Evolutionary conservation across 2,888 invertebrate genomes (phyloP), one percentile per base, ranked within the genome.

Genomic region (Xestia rhomboidea): DNA sequence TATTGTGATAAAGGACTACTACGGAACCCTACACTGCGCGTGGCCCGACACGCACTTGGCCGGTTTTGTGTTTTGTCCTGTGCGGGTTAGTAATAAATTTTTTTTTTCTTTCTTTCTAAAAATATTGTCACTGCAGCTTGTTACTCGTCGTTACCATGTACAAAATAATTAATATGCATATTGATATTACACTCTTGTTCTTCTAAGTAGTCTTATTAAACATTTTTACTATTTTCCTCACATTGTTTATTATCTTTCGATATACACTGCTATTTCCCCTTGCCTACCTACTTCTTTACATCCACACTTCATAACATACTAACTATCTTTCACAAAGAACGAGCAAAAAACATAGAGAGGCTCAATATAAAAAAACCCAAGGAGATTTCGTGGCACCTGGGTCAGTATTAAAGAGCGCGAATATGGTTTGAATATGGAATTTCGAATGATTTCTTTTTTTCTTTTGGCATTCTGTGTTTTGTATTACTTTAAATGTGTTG

Each of bases 361-460:
- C 67, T 51, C 27, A 0, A 64, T 70, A 8, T 44, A 70, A 74
- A 86, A 82, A 76, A 64, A 67, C 54, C 72, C 15, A 57, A n/a
- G n/a, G 79, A 79, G 82, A 74, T 87, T 74, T 79, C 76, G 15
- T 24, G 76, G 72, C 80, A 79, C 68, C 72, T 79, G 63, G 34
- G 34, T 71, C 51, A 51, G 71, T 75, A 80, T 63, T 81, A 75
- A n/a, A n/a, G n/a, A n/a, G n/a, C n/a, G n/a, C n/a, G n/a, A n/a
- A n/a, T n/a, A n/a, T n/a, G n/a, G n/a, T n/a, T n/a, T n/a, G n/a
- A n/a, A n/a, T n/a, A n/a, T n/a, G n/a, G 74, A 72, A 81, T 70
- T 68, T 68, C 60, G 72, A 64, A 73, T 76, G 69, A 76, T 84
- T 83, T 85, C 80, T 15, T 34, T 73, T 63, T 44, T 80, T n/a